phyloP scores from a whole-genome alignment of 1,140 invertebrate species.

The Drosophila teissieri region DNA sequence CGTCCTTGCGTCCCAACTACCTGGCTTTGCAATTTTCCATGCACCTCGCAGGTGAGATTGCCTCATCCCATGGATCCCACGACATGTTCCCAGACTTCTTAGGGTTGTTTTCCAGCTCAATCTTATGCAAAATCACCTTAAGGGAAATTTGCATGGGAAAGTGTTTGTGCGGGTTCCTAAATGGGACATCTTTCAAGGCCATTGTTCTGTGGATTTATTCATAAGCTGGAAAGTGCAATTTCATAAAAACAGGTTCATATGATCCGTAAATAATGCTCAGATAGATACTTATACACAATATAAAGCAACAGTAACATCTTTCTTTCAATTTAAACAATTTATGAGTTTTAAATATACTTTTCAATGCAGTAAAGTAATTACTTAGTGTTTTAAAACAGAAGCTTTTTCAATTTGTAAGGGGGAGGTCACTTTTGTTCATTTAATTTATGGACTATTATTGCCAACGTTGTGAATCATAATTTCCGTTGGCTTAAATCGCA shows the following conservation, averaged over 20 bases:
- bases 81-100: conserved; percentile 61
- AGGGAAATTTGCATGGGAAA: conserved; percentile 76
- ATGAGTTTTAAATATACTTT: too few species aligned
- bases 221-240: conserved; percentile 66
- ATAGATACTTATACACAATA: too few species aligned
- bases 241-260: conserved; percentile 62
- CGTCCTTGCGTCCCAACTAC: conserved; percentile 37
- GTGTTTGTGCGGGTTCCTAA: conserved; percentile 54
- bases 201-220: conserved; percentile 13
- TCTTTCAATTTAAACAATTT: too few species aligned
- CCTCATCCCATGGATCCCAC: conserved; percentile 21
- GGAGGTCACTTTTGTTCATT: too few species aligned
- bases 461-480: conserved; percentile 10
- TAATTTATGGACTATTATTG: background rate
- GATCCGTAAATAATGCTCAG: too few species aligned
- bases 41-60: conserved; percentile 57
- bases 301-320: too few species aligned
- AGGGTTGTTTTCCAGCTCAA: conserved; percentile 49
- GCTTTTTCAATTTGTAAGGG: too few species aligned
- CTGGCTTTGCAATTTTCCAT: conserved; percentile 34
- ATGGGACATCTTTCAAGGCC: background rate
- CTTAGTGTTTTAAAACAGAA: too few species aligned
- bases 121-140: conserved; percentile 80
- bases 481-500: conserved; percentile 2
- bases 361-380: too few species aligned